phyloP scores from a whole-genome alignment of 2,888 invertebrate species.

The Tuberolachnus salignus region DNA sequence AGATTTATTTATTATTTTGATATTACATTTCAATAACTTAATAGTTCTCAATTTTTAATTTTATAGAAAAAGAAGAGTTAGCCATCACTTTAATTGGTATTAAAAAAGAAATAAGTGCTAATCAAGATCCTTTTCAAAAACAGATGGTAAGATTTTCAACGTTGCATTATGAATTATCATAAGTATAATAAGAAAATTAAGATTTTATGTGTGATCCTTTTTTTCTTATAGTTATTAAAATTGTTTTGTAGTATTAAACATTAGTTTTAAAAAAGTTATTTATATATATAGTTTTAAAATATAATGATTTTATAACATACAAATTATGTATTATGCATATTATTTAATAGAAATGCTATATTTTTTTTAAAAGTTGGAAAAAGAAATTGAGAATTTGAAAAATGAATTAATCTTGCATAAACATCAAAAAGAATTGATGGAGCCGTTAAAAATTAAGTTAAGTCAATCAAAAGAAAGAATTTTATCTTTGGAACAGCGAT shows the following conservation, averaged over 20 bases:
- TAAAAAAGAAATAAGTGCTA: conserved; percentile 23
- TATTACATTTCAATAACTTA: neutral
- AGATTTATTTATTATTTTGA: neutral
- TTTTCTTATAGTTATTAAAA: too few species aligned
- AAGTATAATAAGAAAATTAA: too few species aligned
- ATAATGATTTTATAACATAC: neutral
- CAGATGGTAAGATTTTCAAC: conserved; percentile 17
- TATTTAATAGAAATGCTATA: neutral
- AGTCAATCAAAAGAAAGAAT: conserved; percentile 48
- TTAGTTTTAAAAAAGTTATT: too few species aligned
- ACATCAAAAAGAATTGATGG: conserved; percentile 50
- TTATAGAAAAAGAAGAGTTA: conserved; percentile 50
- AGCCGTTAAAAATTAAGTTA: conserved; percentile 40
- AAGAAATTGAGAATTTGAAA: conserved; percentile 44
- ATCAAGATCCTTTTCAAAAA: conserved; percentile 39
- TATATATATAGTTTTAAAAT: too few species aligned
- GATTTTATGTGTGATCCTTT: too few species aligned
- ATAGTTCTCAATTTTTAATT: neutral
- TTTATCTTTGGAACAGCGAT: conserved; percentile 34
- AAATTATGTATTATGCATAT: neutral
- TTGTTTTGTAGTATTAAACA: too few species aligned
- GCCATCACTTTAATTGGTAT: conserved; percentile 17
- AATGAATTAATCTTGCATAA: conserved; percentile 30
- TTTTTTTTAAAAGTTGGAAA: conserved; percentile 33
- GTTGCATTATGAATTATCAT: too few species aligned